Percentiles rank a stretch among this genome's conserved stretches.
Conservation (phyloP, 2,113 vertebrate genomes). For the Mobula birostris region DNA sequence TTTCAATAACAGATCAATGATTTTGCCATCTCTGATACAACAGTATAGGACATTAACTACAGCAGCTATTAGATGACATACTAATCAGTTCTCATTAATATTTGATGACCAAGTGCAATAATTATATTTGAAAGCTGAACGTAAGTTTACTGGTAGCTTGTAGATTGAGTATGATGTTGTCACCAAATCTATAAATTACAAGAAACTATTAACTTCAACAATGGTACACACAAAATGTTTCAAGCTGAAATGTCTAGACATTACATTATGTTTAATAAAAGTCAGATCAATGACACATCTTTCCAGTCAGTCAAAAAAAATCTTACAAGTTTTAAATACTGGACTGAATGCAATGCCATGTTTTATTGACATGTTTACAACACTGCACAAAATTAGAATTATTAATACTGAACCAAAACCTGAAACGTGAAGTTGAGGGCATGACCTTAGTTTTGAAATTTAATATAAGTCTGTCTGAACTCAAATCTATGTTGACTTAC, state of each 20-base stretch:
- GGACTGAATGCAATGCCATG: neutral
- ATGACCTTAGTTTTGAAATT: neutral
- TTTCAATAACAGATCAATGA: neutral
- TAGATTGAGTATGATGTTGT: neutral
- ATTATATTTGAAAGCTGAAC: neutral
- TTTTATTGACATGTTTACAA: neutral
- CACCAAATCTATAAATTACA: neutral
- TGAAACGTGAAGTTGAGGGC: neutral
- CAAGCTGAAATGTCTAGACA: neutral
- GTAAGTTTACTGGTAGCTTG: neutral
- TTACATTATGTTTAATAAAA: neutral
- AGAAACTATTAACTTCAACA: neutral
- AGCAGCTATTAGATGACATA: neutral
- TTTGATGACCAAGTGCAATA: neutral
- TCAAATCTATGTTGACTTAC: neutral
- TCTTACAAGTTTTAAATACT: neutral
- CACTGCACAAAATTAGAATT: neutral
- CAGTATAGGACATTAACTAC: neutral
- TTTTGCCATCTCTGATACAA: neutral
- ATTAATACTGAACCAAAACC: neutral
- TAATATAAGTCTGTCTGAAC: neutral
- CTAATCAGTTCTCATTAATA: neutral
- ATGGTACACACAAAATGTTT: neutral
- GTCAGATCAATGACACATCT: neutral
- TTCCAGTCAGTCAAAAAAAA: neutral